Base-by-base conservation (phyloP, 1,140 invertebrate genomes). In the Sipha flava region DNA sequence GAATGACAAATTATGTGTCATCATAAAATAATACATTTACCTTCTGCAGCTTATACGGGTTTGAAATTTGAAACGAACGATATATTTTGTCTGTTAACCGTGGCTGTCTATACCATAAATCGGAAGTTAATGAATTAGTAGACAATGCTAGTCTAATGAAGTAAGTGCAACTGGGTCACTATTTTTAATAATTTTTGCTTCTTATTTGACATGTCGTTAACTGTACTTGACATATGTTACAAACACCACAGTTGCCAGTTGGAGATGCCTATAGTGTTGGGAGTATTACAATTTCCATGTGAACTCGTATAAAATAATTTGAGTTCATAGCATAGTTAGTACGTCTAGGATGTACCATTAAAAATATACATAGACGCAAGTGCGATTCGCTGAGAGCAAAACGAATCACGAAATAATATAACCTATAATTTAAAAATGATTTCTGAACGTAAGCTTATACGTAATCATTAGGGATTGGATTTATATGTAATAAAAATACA, bases 141-240 rank as follows among this genome's bases (percentile, higher is more conserved):
- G 16, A 70, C 66, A 70, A 70, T 70, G 43, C 23, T 21, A 16
- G 14, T 26, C 43, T 70, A 70, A 70, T 47, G 66, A 70, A 47
- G 66, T 29, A 47, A 70, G 47, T n/a, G 43, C 66, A 47, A 70
- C 66, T 70, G 18, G 66, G 66, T 70, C 66, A 70, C 43, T 45
- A 4, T 70, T 70, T 47, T 47, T 18, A 70, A 47, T 70, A 45
- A 47, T 70, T 70, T 70, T 70, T 45, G 66, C 26, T 47, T 47
- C 18, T 47, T 7, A 2, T 45, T 45, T 26, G 9, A 70, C 23
- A 29, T 16, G 40, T 45, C 4, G 66, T 70, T 47, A 70, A 47
- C 66, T 70, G 66, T 70, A 70, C n/a, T 47, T 45, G 66, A 70
- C 66, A 47, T 4, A 47, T 70, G 66, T 29, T n/a, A 29, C 18